These are phyloP conservation scores for Phylloscopus trochilus DNA, from an alignment of 2,113 vertebrate genomes.

Conservation along the genomic window DNA sequence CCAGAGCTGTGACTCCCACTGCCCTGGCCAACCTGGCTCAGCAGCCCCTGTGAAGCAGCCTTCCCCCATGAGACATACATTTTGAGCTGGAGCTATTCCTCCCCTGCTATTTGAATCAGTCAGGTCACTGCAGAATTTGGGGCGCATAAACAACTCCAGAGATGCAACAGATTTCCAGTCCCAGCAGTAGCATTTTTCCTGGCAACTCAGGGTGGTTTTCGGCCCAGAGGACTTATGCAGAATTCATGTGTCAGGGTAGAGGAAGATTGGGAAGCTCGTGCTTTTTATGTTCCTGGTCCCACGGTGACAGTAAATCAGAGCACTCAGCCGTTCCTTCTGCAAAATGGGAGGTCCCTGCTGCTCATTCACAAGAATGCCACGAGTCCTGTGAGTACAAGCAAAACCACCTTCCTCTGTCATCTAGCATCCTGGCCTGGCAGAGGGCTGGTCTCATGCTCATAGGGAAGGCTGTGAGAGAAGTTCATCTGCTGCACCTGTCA, in stretches of 20 bases:
- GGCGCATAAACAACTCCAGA: background rate
- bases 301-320: background rate
- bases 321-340: background rate
- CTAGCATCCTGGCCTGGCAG: slow-evolving; percentile 25
- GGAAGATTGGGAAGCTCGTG: background rate
- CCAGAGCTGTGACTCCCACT: background rate
- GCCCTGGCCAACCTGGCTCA: fast-evolving
- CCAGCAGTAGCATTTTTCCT: background rate
- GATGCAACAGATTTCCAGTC: background rate
- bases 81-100: background rate
- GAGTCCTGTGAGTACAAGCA: background rate
- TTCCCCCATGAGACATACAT: background rate
- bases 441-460: slow-evolving; percentile 46
- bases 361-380: background rate
- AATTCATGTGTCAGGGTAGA: background rate
- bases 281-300: background rate
- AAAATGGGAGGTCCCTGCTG: background rate
- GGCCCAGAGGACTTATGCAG: background rate
- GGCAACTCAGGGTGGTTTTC: background rate
- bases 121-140: background rate
- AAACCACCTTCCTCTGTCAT: slow-evolving; percentile 5
- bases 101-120: background rate
- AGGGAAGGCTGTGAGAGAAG: slow-evolving; percentile 65
- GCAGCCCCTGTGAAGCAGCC: background rate
- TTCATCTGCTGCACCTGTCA: slow-evolving; percentile 76